Conservation (phyloP, 2,888 invertebrate species). For the Crematogaster levior region DNA sequence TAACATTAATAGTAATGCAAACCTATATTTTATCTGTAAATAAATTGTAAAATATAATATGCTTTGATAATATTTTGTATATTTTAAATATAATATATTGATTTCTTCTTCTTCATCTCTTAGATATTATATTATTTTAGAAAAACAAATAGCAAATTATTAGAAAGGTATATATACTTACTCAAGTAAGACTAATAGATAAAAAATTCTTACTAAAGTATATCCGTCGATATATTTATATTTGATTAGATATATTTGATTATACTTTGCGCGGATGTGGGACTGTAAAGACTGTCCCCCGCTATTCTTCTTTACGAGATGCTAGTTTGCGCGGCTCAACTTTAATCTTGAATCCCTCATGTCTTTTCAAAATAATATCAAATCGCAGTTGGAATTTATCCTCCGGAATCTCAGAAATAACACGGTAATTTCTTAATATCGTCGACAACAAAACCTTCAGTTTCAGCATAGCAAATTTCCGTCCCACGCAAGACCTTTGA, state of each 20-base stretch:
- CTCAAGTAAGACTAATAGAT: background rate
- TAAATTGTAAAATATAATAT: background rate
- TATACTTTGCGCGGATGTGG: background rate
- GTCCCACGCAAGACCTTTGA: slow-evolving; percentile 88
- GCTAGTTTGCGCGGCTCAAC: slow-evolving; percentile 88
- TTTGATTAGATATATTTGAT: background rate
- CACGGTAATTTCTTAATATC: slow-evolving; percentile 90
- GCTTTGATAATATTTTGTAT: background rate
- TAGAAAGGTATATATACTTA: background rate
- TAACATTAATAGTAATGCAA: too few species aligned
- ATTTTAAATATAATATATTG: background rate
- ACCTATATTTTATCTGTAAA: background rate
- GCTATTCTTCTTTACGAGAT: background rate
- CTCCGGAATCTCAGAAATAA: slow-evolving; percentile 90
- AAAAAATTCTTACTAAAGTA: background rate
- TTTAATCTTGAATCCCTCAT: slow-evolving; percentile 91
- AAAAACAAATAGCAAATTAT: background rate
- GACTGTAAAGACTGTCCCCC: background rate
- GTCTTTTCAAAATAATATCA: slow-evolving; percentile 92
- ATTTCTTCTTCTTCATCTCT: background rate
- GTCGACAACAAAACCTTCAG: slow-evolving; percentile 92
- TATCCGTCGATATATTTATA: background rate
- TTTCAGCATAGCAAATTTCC: slow-evolving; percentile 93
- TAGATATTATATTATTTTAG: background rate
- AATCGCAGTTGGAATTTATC: slow-evolving; percentile 91